Evolutionary conservation across 2,113 vertebrate genomes (phyloP).

Genomic region (Alouatta palliata): DNA sequence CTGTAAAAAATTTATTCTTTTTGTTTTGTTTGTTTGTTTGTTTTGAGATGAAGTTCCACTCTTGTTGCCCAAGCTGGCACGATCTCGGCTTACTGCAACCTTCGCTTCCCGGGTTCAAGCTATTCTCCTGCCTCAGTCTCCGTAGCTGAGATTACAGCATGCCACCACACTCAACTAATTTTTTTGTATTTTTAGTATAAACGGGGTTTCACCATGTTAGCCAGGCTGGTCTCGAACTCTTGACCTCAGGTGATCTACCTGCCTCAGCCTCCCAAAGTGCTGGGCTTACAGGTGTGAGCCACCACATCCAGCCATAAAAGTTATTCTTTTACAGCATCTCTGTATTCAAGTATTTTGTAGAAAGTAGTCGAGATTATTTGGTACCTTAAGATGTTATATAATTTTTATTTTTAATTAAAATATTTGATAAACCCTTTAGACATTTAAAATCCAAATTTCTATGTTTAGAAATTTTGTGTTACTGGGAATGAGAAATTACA

Average conservation of each 20-base stretch:
- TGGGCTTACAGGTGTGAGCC: neutral
- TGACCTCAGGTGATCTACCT: no score
- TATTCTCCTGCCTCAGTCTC: no score
- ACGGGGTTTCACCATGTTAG: no score
- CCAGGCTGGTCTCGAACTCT: no score
- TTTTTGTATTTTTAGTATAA: no score
- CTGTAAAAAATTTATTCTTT: neutral
- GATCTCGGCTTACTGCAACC: no score
- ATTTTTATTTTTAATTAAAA: conserved; percentile 13
- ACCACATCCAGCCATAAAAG: neutral
- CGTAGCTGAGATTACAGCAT: no score
- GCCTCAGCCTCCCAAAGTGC: neutral
- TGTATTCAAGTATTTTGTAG: neutral
- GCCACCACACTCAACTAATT: no score
- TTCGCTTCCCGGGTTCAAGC: no score
- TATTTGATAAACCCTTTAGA: neutral
- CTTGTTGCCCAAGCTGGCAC: no score
- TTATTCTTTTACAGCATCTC: neutral
- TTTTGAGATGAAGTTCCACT: no score
- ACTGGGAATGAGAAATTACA: neutral
- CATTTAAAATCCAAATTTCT: neutral
- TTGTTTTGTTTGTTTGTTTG: neutral
- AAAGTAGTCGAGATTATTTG: conserved; percentile 20
- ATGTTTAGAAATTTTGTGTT: neutral
- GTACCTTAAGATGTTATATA: neutral